phyloP scores from a whole-genome alignment of 1,140 invertebrate species.

The Phymorhynchus buccinoides region DNA sequence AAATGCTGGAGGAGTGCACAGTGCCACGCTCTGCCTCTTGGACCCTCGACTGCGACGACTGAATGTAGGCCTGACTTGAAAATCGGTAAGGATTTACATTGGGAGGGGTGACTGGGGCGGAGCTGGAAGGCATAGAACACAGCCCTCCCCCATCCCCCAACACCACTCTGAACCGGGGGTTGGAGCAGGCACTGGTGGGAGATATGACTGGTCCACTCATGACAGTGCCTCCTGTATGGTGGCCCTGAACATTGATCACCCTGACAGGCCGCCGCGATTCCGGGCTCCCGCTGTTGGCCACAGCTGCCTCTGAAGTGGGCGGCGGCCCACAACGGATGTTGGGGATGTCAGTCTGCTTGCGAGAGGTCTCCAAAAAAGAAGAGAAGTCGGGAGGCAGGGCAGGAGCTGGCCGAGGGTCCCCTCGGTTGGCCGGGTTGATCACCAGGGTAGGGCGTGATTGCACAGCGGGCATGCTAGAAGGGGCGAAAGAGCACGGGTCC shows the following conservation, averaged over 20 bases:
- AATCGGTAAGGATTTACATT: constrained; percentile 9
- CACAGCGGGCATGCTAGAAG: background rate
- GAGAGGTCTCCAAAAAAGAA: background rate
- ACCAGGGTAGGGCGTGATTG: background rate
- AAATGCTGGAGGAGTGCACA: constrained; percentile 35
- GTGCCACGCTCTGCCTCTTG: constrained; percentile 19
- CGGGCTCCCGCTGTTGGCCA: constrained; percentile 23
- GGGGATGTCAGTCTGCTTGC: constrained; percentile 32
- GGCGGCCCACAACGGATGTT: constrained; percentile 29
- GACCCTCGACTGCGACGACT: background rate
- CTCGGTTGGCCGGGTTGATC: constrained; percentile 31
- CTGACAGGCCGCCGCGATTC: constrained; percentile 42
- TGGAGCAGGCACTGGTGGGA: constrained; percentile 28
- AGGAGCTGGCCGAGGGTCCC: background rate
- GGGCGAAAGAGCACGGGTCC: background rate
- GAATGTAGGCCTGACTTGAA: background rate
- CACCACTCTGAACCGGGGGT: constrained; percentile 42
- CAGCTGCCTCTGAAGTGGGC: background rate
- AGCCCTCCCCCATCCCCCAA: constrained; percentile 46
- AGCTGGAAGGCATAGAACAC: constrained; percentile 33
- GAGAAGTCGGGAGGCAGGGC: constrained; percentile 24
- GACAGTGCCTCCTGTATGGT: constrained; percentile 41
- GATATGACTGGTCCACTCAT: constrained; percentile 38
- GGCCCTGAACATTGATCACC: constrained; percentile 42
- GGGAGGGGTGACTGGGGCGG: constrained; percentile 26